Base-by-base conservation (phyloP, 2,888 invertebrate species). In the Loripinus fragilis region DNA sequence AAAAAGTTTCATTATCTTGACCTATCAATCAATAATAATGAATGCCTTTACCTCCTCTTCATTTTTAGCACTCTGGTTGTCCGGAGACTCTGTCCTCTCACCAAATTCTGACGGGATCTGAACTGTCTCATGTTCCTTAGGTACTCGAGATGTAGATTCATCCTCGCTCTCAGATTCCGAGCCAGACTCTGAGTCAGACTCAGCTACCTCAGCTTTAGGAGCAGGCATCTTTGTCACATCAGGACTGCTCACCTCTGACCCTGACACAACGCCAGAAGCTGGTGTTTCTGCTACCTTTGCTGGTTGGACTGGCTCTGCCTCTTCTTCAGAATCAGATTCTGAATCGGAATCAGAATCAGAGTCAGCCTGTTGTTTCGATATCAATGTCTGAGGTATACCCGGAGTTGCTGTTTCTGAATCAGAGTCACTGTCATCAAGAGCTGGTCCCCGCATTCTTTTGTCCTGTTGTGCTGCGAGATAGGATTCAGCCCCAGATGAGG, bases 371-470 rank as follows among this genome's bases (percentile, higher is more conserved):
- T 10, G 7, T 42, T 67, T 67, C 2, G 67, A 33, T 10, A 41
- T 17, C 67, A 45, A 23, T 17, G 28, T 41, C 23, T 67, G 78
- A 12, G 78, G 78, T 23, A 71, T 20, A 15, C 42, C 67, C 23
- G 82, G 82, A 66, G 76, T 78, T n/a, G 74, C 77, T 35, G 67
- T 69, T 2, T 83, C 83, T 17, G 80, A 81, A 33, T 81, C 81
- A 8, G 81, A 79, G 52, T 84, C 84, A 35, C 78, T 78, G 69
- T 80, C 81, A n/a, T 71, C 77, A 28, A 79, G 72, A 33, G 81
- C 74, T 38, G 65, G 69, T 12, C 76, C 72, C 55, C 45, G 41
- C 70, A 76, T 74, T 25, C 72, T 74, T 64, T 67, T 55, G 38
- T 80, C 52, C 52, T 79, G 74, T 28, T 80, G 83, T 55, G 76